Evolutionary conservation across 1,140 invertebrate genomes (phyloP), one percentile per base, ranked within the genome.

Genomic region (Bombus waltoni): DNA sequence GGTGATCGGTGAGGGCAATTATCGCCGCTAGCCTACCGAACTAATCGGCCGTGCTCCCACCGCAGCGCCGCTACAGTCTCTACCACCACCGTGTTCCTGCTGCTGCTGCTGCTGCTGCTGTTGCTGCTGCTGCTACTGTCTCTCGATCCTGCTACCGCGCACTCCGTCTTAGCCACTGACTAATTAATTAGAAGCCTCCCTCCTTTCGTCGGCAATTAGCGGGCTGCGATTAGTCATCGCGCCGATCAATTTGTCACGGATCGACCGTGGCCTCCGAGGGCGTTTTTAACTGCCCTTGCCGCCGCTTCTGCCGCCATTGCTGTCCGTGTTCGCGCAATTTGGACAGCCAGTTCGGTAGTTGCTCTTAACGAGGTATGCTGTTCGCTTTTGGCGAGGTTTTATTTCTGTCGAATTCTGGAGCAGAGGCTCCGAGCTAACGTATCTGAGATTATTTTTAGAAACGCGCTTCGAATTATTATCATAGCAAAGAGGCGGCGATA

Each of bases 1-100:
- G 76, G 22, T 53, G 79, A 89, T 87, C 90, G 81, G 87, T 78
- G 89, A 86, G 75, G 85, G 87, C 90, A 90, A 90, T 93, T 93
- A 92, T 92, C 92, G 89, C 91, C 78, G 87, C 71, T 66, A 32
- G 59, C 44, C 59, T 83, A 76, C 80, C 83, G 77, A 85, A 89
- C 88, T 83, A 89, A 89, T 89, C 84, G 73, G 15, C 68, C n/a
- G 38, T 42, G 78, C 28, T 38, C 53, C 47, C 32, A 28, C 42
- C 47, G n/a, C 40, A n/a, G 6, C 6, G 47, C 13, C 15, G 13
- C 65, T 32, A 25, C 28, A 28, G 2, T 38, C 15, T 13, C 44
- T 13, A 35, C 38, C 38, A 11, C 4, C 4, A n/a, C 59, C 13
- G 25, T 28, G 57, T 28, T 59, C 10, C 65, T 25, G 44, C 22